Conservation (phyloP, 2,113 vertebrate species). For the Eulemur rufifrons region DNA sequence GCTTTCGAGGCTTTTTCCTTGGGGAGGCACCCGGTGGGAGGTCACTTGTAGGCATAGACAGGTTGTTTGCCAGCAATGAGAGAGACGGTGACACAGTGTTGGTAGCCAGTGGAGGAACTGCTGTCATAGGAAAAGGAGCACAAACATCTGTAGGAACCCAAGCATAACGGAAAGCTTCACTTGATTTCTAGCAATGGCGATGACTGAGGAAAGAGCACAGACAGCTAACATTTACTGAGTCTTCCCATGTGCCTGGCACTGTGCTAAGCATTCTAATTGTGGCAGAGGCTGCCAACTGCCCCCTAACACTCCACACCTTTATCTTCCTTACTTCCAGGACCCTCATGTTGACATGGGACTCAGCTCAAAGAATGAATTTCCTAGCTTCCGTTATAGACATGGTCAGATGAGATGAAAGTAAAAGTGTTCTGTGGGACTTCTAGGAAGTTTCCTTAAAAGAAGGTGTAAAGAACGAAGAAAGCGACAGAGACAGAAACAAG, state of each 20-base stretch:
- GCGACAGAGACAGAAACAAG: neutral
- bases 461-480: too few species aligned
- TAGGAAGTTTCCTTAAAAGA: neutral
- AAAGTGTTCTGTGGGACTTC: neutral
- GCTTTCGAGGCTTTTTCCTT: constrained; percentile 97
- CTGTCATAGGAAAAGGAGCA: constrained; percentile 61
- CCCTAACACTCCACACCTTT: neutral
- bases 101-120: constrained; percentile 86
- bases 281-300: neutral
- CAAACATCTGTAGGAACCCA: constrained; percentile 52
- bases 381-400: neutral
- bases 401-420: neutral
- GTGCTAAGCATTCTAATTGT: neutral
- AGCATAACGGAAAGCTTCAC: neutral
- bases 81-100: constrained; percentile 87
- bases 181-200: neutral
- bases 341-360: neutral
- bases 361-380: neutral
- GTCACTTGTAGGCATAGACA: constrained; percentile 89
- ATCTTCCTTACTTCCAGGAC: neutral
- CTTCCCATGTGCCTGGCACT: neutral
- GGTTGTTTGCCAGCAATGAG: constrained; percentile 87
- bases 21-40: constrained; percentile 96
- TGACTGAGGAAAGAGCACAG: fast-evolving
- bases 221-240: neutral